phyloP scores from a whole-genome alignment of 2,888 invertebrate species.

The Frankliniella intonsa region DNA sequence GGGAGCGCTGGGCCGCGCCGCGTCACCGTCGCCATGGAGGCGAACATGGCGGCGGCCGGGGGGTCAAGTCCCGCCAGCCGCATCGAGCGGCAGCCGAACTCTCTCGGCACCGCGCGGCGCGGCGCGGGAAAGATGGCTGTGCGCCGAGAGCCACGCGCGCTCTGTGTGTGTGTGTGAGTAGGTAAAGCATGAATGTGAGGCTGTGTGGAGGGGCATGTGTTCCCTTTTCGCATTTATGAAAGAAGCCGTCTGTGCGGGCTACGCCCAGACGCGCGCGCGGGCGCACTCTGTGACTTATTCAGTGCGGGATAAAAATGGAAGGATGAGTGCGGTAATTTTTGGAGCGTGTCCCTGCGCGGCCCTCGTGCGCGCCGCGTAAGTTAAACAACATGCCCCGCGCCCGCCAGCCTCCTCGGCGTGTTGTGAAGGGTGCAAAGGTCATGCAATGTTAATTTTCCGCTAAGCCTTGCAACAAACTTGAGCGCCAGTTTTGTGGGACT shows the following conservation, averaged over 20 bases:
- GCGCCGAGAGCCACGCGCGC: not conserved
- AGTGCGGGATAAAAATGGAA: no score
- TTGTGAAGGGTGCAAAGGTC: not conserved
- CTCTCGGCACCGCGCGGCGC: no score
- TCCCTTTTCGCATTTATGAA: no score
- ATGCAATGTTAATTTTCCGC: not conserved
- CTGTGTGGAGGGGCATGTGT: not conserved
- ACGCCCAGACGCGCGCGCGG: no score
- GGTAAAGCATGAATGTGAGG: not conserved
- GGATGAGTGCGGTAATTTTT: no score
- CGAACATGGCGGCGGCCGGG: not conserved
- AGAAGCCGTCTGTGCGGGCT: no score
- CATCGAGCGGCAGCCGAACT: not conserved
- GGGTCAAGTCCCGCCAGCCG: conserved; percentile 1
- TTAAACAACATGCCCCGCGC: no score
- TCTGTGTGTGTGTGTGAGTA: not conserved
- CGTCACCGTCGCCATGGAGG: not conserved
- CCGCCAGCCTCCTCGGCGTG: not conserved
- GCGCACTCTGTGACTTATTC: no score
- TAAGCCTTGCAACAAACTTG: not conserved
- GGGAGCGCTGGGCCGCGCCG: no score
- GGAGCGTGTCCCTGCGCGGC: no score
- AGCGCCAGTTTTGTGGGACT: not conserved
- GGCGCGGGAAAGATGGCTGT: not conserved
- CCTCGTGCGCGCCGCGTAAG: no score